Evolutionary conservation across 2,113 vertebrate species (phyloP), one percentile per base, ranked within the genome.

Genomic region (Elephas maximus): DNA sequence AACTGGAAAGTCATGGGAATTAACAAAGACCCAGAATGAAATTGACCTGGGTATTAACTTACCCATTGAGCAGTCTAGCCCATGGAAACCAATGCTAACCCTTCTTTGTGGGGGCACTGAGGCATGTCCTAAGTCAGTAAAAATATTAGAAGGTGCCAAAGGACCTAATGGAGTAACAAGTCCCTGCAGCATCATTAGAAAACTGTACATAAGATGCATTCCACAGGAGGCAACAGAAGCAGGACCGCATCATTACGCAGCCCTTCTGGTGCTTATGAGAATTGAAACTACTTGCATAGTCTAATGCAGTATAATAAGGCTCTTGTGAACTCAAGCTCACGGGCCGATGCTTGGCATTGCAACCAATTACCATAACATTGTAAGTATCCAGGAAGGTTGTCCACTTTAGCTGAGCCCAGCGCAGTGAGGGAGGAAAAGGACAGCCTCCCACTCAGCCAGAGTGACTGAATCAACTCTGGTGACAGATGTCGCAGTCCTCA

Each of bases 81-180:
- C 67, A 69, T 74, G 53, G 53, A 94, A 96, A 92, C 33, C 26
- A 78, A 85, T 93, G 73, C 33, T 76, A 78, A 73, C 33, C 48
- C 37, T 69, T 88, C 48, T 69, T 83, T 82, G 45, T 26, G 30
- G 53, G 23, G 45, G 44, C 37, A 28, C 11, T 94, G 84, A 94
- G 78, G 63, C 85, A 92, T 90, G 67, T 48, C 23, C 9, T 60
- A 74, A 88, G 26, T 77, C 65, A 92, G 73, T 90, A 84, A 90
- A 86, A 71, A 88, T 90, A 93, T 82, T 91, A 90, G 92, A 97
- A 95, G 77, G 57, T 92, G 71, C 33, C 51, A 78, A 82, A 93
- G 81, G 37, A 88, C 18, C 15, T 48, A 85, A 93, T 77, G 78
- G 53, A 84, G 44, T 79, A 37, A 12, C 90, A 85, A 96, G 53